Evolutionary conservation across 35 echinoderm and acorn worm genomes (phyloP).

Genomic region (Ophiothrix spiculata): DNA sequence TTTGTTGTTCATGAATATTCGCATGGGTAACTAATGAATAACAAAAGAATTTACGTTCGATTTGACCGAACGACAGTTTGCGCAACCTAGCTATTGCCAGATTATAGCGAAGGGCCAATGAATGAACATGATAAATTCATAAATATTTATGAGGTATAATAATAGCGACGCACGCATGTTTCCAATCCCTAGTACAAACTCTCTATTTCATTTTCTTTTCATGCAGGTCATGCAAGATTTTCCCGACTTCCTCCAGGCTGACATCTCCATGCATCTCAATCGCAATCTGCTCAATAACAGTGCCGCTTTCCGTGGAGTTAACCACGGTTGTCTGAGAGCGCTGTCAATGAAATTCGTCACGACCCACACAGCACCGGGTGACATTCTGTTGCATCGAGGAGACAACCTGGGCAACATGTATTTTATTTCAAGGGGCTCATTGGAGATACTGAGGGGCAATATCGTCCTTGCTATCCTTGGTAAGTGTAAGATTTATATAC

Average conservation of each 20-base stretch:
- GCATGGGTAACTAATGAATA: no score
- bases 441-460: slow-evolving; percentile 84
- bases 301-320: slow-evolving; percentile 67
- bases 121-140: no score
- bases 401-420: slow-evolving; percentile 74
- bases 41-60: no score
- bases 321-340: slow-evolving; percentile 79
- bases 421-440: slow-evolving; percentile 92
- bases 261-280: slow-evolving; percentile 92
- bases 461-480: slow-evolving; percentile 85
- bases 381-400: slow-evolving; percentile 87
- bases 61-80: no score
- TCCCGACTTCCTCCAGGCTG: slow-evolving; percentile 96
- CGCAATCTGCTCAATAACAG: slow-evolving; percentile 82
- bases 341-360: slow-evolving; percentile 82
- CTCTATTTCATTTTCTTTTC: not conserved
- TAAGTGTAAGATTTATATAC: slow-evolving; percentile 34
- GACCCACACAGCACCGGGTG: slow-evolving; percentile 91
- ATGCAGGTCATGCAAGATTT: slow-evolving; percentile 93
- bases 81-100: no score
- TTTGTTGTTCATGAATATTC: no score
- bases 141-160: not conserved
- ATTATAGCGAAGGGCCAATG: no score
- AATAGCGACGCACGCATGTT: not conserved
- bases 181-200: not conserved